Evolutionary conservation across 2,113 vertebrate genomes (phyloP), one percentile per base, ranked within the genome.

Genomic region (Arizona elegans): DNA sequence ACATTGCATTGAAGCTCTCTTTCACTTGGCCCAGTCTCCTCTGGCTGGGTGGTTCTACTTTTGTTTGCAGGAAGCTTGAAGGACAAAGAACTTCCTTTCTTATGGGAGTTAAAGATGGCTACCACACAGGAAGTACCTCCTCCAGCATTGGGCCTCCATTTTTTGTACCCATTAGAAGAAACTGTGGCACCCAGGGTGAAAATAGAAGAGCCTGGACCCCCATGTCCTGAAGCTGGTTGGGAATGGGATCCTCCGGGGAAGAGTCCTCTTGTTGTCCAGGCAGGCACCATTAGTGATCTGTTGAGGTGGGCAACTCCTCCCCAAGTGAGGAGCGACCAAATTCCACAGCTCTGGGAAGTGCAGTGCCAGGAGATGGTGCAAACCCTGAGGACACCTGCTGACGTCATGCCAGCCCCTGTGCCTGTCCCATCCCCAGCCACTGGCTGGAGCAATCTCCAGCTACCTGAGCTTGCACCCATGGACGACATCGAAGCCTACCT

Each of bases 301-400:
- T 33, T 93, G 88, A 62, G 92, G 55, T 93, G 92, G 92, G 88
- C 92, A 1, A 93, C 92, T 24, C 92, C 92, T 90, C 92, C 92
- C 2, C 92, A 93, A 50, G 92, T 93, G n/a, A 93, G 92, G 81
- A 93, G 75, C 2, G 92, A 93, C n/a, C 92, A 88, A 1, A 90
- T 93, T 2, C 92, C 92, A 26, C 92, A 93, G 88, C 56, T 93
- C 13, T 93, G 92, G 92, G 92, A 93, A 24, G 92, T 93, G 52
- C 92, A 93, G 55, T 93, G 92, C 56, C 92, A 93, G 56, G 92
- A 93, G 88, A 93, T 93, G 92, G 92, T 93, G 8, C 92, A 93
- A 21, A 59, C 17, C 24, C 55, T 92, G 26, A 70, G 92, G 65
- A 90, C 92, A 10, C 92, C 92, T n/a, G 43, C 92, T 1, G 92